Percentiles rank a stretch among this genome's conserved stretches.
phyloP scores from a whole-genome alignment of 2,888 invertebrate species.

The Parelbella ahira region DNA sequence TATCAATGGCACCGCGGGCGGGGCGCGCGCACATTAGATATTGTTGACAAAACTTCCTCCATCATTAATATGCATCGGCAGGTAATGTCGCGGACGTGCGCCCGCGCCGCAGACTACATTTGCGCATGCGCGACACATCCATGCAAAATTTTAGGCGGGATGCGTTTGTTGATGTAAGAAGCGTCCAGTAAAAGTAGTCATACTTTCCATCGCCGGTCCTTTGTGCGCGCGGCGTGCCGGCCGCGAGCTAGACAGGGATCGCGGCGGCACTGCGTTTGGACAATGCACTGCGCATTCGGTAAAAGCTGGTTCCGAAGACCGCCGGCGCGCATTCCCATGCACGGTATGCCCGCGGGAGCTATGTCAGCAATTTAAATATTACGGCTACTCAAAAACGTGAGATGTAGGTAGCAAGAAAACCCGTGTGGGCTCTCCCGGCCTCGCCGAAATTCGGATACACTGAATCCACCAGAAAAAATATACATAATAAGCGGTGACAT shows the following conservation, averaged over 20 bases:
- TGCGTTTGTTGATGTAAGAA: constrained; percentile 68
- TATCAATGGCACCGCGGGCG: constrained; percentile 70
- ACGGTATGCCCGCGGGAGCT: constrained; percentile 75
- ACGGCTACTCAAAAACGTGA: constrained; percentile 79
- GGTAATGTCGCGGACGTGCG: constrained; percentile 72
- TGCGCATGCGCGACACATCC: constrained; percentile 76
- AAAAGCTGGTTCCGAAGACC: constrained; percentile 73
- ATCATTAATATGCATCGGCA: constrained; percentile 76
- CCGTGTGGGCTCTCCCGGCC: constrained; percentile 68
- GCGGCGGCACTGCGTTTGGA: constrained; percentile 58
- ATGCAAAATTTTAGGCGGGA: constrained; percentile 80
- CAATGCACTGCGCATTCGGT: constrained; percentile 71
- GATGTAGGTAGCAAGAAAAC: constrained; percentile 72
- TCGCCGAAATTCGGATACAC: constrained; percentile 63
- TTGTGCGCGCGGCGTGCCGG: constrained; percentile 49
- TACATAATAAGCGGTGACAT: constrained; percentile 59
- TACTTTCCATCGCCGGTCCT: constrained; percentile 62
- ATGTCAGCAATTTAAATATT: constrained; percentile 79
- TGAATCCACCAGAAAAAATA: constrained; percentile 62
- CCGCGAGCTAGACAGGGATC: constrained; percentile 65
- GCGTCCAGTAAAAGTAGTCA: constrained; percentile 60
- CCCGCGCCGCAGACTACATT: constrained; percentile 52
- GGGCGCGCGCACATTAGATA: constrained; percentile 75
- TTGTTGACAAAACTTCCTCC: constrained; percentile 80
- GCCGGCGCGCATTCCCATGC: constrained; percentile 76